These are phyloP conservation scores for Rosalia funebris DNA, from an alignment of 2,888 invertebrate species.

Conservation along the genomic window DNA sequence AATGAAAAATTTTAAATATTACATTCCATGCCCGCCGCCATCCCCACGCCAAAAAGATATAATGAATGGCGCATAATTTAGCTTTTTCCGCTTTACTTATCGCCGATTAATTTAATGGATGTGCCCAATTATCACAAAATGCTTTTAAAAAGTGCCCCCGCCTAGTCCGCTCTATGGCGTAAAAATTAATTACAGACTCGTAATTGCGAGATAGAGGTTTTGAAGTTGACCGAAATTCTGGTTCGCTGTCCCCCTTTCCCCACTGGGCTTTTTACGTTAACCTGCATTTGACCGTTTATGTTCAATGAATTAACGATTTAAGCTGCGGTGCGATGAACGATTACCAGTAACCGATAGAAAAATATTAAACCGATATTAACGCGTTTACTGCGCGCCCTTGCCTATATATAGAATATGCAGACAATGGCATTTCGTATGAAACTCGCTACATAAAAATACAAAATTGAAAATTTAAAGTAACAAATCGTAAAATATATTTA, in stretches of 20 bases:
- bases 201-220: not conserved
- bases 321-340: not conserved
- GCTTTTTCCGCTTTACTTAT: constrained; percentile 5
- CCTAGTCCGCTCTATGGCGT: not conserved
- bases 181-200: not conserved
- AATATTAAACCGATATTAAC: not conserved
- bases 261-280: not conserved
- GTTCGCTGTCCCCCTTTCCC: not conserved
- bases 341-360: not conserved
- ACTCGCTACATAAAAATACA: no score
- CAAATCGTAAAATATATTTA: no score
- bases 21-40: not conserved
- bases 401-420: not conserved
- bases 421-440: no score
- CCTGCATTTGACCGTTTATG: not conserved
- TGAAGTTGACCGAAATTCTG: not conserved
- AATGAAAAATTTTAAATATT: not conserved
- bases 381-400: not conserved
- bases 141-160: not conserved
- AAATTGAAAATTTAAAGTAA: no score
- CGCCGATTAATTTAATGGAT: constrained; percentile 12
- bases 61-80: constrained; percentile 7
- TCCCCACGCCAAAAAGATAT: not conserved
- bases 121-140: constrained; percentile 7
- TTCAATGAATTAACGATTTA: not conserved